Percentiles rank a stretch among this genome's conserved stretches.
These are phyloP conservation scores for Sciurus carolinensis DNA, from an alignment of 2,797 vertebrate genomes.

Conservation along the genomic window DNA sequence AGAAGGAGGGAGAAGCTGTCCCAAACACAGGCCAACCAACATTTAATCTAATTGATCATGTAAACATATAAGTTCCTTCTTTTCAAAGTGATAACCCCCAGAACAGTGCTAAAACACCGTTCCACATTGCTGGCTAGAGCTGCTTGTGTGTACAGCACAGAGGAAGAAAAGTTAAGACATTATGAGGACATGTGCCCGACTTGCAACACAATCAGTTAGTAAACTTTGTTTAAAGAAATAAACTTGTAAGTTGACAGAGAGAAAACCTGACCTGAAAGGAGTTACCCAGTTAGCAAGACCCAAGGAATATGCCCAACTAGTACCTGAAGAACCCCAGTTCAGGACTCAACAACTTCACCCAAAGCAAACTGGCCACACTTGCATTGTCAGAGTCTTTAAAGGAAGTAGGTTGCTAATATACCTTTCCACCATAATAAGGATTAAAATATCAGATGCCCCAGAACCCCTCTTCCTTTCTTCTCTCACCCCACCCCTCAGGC, in stretches of 20 bases:
- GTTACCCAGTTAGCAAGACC: background rate
- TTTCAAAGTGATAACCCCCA: conserved; percentile 18
- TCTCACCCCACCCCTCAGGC: background rate
- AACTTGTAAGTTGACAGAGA: background rate
- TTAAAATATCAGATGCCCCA: background rate
- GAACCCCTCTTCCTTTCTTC: background rate
- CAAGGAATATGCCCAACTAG: background rate
- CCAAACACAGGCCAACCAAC: conserved; percentile 44
- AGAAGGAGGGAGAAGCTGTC: background rate
- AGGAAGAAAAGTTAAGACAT: conserved; percentile 33
- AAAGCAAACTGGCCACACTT: background rate
- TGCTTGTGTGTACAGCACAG: background rate
- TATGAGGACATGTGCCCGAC: background rate
- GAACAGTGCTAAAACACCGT: conserved; percentile 4
- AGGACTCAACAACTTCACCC: background rate
- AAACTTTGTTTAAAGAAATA: conserved; percentile 55
- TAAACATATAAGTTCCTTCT: conserved; percentile 26
- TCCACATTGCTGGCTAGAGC: background rate
- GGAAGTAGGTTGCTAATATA: background rate
- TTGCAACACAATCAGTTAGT: background rate
- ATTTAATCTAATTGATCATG: conserved; percentile 61
- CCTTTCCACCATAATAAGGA: background rate
- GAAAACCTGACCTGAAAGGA: background rate
- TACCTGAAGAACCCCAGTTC: background rate
- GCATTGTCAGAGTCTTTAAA: background rate